These are phyloP conservation scores for Orthosia gothica DNA, from an alignment of 2,888 invertebrate species.

Conservation along the genomic window DNA sequence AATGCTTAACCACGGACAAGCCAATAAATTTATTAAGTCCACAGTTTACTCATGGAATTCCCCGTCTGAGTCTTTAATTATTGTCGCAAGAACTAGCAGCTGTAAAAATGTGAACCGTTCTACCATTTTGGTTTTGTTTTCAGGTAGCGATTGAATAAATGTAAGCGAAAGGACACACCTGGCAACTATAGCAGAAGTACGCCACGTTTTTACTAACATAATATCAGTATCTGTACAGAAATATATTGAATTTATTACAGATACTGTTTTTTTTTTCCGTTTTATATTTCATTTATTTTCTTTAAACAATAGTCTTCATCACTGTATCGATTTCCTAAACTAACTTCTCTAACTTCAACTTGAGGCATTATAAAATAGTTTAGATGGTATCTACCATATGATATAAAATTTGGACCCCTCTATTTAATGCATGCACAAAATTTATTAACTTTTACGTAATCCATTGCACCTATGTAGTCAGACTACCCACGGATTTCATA, in stretches of 20 bases:
- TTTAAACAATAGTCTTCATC: neutral
- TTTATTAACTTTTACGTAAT: neutral
- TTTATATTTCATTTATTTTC: neutral
- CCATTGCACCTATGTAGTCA: no score
- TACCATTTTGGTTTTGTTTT: slow-evolving; percentile 27
- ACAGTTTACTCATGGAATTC: slow-evolving; percentile 35
- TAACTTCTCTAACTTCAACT: no score
- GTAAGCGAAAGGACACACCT: slow-evolving; percentile 49
- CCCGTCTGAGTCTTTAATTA: slow-evolving; percentile 24
- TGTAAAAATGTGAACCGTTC: slow-evolving; percentile 28
- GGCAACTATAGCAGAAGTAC: slow-evolving; percentile 5
- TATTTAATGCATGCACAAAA: no score
- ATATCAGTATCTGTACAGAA: neutral
- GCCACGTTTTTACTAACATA: slow-evolving; percentile 36
- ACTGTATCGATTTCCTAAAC: neutral
- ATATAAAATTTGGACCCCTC: no score
- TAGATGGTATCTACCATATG: no score
- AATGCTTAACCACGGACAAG: slow-evolving; percentile 13
- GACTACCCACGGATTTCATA: slow-evolving; percentile 14
- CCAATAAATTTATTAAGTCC: slow-evolving; percentile 22
- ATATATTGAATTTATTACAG: neutral
- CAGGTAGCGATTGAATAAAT: slow-evolving; percentile 11
- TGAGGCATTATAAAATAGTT: no score
- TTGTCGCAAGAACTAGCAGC: slow-evolving; percentile 43
- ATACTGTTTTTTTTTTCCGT: neutral